Evolutionary conservation across 37 sponge, comb jelly and placozoan species (phyloP).

Genomic region (Beroe forskalii): DNA sequence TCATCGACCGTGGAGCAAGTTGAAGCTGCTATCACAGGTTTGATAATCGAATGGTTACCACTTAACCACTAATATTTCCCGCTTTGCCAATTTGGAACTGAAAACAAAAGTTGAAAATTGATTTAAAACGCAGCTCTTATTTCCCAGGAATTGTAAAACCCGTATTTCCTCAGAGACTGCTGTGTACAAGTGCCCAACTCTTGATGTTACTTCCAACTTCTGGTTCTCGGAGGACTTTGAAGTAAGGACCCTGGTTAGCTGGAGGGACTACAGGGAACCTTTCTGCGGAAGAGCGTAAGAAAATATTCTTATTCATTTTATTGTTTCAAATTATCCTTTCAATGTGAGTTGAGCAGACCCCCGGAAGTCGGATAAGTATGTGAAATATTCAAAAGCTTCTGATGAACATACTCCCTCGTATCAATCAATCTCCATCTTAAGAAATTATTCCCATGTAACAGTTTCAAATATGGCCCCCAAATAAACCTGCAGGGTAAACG

Average conservation of each 20-base stretch:
- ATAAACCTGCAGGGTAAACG: constrained; percentile 12
- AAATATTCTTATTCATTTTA: neutral
- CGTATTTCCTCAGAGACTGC: constrained; percentile 29
- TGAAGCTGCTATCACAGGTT: constrained; percentile 40
- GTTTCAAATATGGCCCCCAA: too few relatives aligned
- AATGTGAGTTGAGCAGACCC: too few relatives aligned
- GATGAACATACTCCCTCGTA: too few relatives aligned
- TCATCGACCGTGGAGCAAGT: constrained; percentile 34
- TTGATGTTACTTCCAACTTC: constrained; percentile 1
- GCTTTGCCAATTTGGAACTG: too few relatives aligned
- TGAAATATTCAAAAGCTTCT: too few relatives aligned
- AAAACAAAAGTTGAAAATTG: too few relatives aligned
- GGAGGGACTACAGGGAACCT: constrained; percentile 6
- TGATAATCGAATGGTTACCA: too few relatives aligned
- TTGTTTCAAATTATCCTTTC: too few relatives aligned
- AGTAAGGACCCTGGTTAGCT: neutral
- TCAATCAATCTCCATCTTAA: too few relatives aligned
- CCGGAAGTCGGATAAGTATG: too few relatives aligned
- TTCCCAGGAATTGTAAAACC: neutral
- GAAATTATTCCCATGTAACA: too few relatives aligned
- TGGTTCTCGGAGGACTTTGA: constrained; percentile 58
- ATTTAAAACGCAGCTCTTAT: neutral
- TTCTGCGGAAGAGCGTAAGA: constrained; percentile 36
- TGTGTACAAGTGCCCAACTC: constrained; percentile 58
- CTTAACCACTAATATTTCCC: too few relatives aligned